Evolutionary conservation across 2,797 vertebrate genomes (phyloP).

Genomic region (Acestrorhynchus altus): DNA sequence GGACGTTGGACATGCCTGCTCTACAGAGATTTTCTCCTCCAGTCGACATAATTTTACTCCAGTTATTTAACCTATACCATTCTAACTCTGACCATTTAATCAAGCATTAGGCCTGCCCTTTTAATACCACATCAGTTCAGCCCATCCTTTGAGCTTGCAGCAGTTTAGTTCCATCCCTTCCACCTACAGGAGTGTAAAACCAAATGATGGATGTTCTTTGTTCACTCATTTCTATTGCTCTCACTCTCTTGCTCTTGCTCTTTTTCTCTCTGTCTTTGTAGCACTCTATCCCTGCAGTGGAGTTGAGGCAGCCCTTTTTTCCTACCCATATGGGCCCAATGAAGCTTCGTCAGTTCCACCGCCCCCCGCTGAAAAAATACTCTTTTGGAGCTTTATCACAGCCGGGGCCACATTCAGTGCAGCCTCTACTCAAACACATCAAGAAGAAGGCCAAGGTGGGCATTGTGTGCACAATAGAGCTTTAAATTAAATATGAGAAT

Average conservation of each 20-base stretch:
- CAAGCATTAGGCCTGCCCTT: too few relatives aligned
- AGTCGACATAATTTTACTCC: neutral
- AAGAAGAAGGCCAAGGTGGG: conserved; percentile 99
- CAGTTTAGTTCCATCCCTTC: too few relatives aligned
- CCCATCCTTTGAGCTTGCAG: too few relatives aligned
- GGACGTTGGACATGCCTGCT: too few relatives aligned
- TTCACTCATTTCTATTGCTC: neutral
- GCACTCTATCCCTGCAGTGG: conserved; percentile 97
- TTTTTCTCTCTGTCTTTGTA: conserved; percentile 62
- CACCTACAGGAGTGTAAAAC: too few relatives aligned
- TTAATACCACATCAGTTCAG: too few relatives aligned
- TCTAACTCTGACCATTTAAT: neutral
- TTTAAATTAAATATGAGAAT: too few relatives aligned
- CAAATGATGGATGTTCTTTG: too few relatives aligned
- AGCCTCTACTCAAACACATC: conserved; percentile 95
- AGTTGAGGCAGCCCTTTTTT: conserved; percentile 97
- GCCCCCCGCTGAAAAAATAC: conserved; percentile 92
- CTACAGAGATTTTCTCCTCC: too few relatives aligned
- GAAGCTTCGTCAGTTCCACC: conserved; percentile 95
- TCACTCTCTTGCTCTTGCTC: neutral
- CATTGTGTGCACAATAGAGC: neutral
- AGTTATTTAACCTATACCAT: neutral
- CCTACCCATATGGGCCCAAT: conserved; percentile 98
- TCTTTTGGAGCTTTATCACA: conserved; percentile 94
- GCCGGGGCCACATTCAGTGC: conserved; percentile 89